Evolutionary conservation across 2,888 invertebrate genomes (phyloP).

Genomic region (Pyralis farinalis): DNA sequence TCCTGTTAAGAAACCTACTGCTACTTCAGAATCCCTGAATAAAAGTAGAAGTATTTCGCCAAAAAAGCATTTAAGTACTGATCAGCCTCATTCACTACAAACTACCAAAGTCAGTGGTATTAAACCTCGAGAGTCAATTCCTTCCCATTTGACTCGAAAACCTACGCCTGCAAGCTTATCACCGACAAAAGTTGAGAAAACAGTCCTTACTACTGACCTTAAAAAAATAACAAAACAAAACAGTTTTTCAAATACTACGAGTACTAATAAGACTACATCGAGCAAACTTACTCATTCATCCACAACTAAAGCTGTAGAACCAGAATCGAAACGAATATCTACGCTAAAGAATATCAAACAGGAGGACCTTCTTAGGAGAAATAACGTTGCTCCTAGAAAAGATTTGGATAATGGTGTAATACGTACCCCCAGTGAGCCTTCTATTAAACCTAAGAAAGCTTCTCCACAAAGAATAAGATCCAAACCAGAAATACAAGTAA

Average conservation of each 20-base stretch:
- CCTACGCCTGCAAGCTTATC: conserved; percentile 43
- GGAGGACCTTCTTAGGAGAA: too few relatives aligned
- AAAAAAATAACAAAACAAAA: conserved; percentile 56
- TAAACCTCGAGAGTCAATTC: conserved; percentile 50
- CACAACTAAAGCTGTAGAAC: conserved; percentile 34
- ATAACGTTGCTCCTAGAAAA: conserved; percentile 50
- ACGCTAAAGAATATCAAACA: conserved; percentile 54
- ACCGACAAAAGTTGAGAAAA: conserved; percentile 49
- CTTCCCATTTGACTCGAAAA: conserved; percentile 42
- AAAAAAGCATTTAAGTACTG: conserved; percentile 47
- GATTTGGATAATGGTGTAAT: conserved; percentile 67
- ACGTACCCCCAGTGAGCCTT: conserved; percentile 79
- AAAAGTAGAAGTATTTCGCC: conserved; percentile 63
- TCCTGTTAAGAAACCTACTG: conserved; percentile 50
- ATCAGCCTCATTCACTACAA: conserved; percentile 61
- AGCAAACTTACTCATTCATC: conserved; percentile 34
- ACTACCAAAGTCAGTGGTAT: conserved; percentile 46
- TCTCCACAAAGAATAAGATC: conserved; percentile 68
- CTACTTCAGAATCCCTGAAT: conserved; percentile 29
- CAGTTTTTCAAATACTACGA: conserved; percentile 38
- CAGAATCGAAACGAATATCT: conserved; percentile 49
- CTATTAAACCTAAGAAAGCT: conserved; percentile 71
- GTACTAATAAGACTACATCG: conserved; percentile 35
- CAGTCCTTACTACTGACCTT: conserved; percentile 32
- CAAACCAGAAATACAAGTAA: conserved; percentile 73